Conservation (phyloP, 1,140 invertebrate species). For the Steinernema khuongi region DNA sequence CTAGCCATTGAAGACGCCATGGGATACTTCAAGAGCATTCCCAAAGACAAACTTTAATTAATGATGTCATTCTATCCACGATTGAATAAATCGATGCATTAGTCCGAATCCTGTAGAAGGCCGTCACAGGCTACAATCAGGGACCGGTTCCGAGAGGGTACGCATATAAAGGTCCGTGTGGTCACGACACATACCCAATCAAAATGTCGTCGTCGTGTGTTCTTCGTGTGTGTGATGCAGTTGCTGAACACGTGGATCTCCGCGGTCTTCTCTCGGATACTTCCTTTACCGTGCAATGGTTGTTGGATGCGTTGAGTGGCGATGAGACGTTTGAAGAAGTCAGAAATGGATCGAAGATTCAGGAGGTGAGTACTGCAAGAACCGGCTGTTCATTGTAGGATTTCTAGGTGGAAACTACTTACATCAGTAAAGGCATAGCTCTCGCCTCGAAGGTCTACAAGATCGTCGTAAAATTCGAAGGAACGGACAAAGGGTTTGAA, state of each 20-base stretch:
- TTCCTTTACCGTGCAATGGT: neutral
- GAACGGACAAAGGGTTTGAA: neutral
- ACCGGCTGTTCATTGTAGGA: neutral
- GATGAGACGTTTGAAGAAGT: neutral
- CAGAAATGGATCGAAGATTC: neutral
- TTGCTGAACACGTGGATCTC: neutral
- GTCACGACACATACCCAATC: neutral
- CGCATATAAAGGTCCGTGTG: neutral
- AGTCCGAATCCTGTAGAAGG: too few relatives aligned
- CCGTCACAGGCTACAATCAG: too few relatives aligned
- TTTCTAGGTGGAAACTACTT: neutral
- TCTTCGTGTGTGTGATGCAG: neutral
- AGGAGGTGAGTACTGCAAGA: neutral
- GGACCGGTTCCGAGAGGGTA: neutral
- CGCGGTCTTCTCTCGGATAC: neutral
- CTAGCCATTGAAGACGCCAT: neutral
- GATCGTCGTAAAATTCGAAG: neutral
- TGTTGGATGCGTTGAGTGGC: neutral
- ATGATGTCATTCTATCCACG: neutral
- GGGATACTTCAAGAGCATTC: neutral
- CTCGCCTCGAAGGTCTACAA: neutral
- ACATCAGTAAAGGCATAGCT: slow-evolving; percentile 1
- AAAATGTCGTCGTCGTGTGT: neutral
- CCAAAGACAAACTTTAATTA: neutral
- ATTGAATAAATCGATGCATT: too few relatives aligned